Base-by-base conservation (phyloP, 2,113 vertebrate genomes). In the Ceyx margarethae region DNA sequence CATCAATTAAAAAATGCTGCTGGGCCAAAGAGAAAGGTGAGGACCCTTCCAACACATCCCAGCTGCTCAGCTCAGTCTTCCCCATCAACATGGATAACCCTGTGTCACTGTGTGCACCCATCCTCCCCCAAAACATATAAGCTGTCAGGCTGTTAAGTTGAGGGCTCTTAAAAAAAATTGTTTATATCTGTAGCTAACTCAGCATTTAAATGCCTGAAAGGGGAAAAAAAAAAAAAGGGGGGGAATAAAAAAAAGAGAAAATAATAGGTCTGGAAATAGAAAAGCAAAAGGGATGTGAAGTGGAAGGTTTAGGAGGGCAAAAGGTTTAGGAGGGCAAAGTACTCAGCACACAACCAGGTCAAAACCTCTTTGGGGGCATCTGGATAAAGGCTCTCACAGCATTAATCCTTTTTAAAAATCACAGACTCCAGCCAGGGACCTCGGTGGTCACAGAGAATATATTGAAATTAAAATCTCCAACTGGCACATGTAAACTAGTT, bases 161-260 rank as follows among this genome's bases (percentile, higher is more conserved):
- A 90, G 15, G 58, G 26, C 29, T 94, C 37, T 79, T 93, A 64
- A 87, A 73, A 89, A 89, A 50, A 81, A 12, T 9, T 37, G 67
- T 88, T 95, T 88, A 82, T 73, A 86, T 19, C 16, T 94, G 37
- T 45, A 72, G 42, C 1, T 10, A 95, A 35, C 57, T 80, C 48
- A 83, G 65, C 64, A 82, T 95, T 96, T 95, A 90, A 95, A 85
- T 85, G 64, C 65, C 56, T 81, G 48, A 64, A 91, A 67, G 7
- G 9, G 6, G 10, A 3, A 10, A 23, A 33, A 58, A 58, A 22
- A 56, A 31, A 31, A 56, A 56, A 16, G 40, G 54, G 26, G 6
- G 9, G 6, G 11, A 5, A 33, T 33, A 10, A 23, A 33, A 35
- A 58, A 22, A 56, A 54, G 18, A 56, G 18, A 16, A 45, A 60